A percentile compares a stretch with the other conserved stretches of the same genome.
Conservation (phyloP, 2,888 invertebrate species). For the Tetragonula carbonaria region DNA sequence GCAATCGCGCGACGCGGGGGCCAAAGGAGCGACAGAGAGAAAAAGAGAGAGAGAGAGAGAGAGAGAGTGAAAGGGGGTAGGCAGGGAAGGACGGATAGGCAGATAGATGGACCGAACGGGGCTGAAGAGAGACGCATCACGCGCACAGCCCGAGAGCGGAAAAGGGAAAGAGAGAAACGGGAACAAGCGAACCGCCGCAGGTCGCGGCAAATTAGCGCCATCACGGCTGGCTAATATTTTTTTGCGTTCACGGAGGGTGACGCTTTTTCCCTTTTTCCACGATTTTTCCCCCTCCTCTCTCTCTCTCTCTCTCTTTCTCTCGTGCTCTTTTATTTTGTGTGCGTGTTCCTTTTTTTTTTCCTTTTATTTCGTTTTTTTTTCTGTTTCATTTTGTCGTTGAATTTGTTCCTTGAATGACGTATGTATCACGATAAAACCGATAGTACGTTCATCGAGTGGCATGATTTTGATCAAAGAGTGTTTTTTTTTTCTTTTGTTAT, state of each 20-base stretch:
- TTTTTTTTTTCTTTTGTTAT: neutral
- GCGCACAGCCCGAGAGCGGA: constrained; percentile 9
- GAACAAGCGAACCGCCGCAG: constrained; percentile 62
- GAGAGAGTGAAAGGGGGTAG: too few species aligned
- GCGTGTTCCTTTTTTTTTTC: neutral
- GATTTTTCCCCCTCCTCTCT: neutral
- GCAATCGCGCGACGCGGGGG: constrained; percentile 18
- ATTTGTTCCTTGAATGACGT: constrained; percentile 63
- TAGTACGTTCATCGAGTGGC: constrained; percentile 48
- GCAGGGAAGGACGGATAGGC: neutral
- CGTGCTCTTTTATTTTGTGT: neutral
- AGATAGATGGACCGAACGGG: constrained; percentile 43
- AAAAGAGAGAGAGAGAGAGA: too few species aligned
- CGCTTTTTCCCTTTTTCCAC: constrained; percentile 54
- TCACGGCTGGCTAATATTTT: constrained; percentile 73
- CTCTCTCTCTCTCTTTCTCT: neutral
- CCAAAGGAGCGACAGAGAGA: constrained; percentile 37
- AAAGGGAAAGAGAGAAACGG: constrained; percentile 39
- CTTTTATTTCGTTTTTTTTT: constrained; percentile 16
- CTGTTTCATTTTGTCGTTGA: constrained; percentile 37
- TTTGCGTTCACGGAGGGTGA: constrained; percentile 58
- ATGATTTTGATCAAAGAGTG: constrained; percentile 62
- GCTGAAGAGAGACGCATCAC: constrained; percentile 25
- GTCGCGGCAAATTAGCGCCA: constrained; percentile 76
- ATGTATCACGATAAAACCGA: constrained; percentile 57